Conservation (phyloP, 92 coral and sea anemone species). For the Actinostola sp. region DNA sequence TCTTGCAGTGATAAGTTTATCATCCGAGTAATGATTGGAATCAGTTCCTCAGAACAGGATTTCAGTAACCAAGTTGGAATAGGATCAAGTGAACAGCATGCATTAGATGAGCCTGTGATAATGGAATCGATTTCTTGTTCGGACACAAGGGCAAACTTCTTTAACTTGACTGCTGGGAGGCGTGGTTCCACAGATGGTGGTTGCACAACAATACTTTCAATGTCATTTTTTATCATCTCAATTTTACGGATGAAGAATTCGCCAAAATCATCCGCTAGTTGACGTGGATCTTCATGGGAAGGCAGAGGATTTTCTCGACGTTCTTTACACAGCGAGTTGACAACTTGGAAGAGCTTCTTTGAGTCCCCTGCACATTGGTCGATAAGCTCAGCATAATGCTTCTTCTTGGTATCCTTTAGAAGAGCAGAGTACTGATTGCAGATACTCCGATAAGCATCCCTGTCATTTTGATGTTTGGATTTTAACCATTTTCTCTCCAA, state of each 20-base stretch:
- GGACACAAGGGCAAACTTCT: neutral
- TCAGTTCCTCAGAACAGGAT: constrained; percentile 31
- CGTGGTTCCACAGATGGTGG: neutral
- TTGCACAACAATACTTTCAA: constrained; percentile 16
- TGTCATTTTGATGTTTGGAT: constrained; percentile 32
- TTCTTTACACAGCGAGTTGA: constrained; percentile 48
- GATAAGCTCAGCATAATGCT: constrained; percentile 5
- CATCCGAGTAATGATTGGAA: constrained; percentile 45
- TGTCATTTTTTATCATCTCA: constrained; percentile 35
- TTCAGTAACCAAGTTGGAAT: constrained; percentile 46
- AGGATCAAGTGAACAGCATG: constrained; percentile 53
- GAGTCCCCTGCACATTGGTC: constrained; percentile 51
- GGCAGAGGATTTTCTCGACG: constrained; percentile 29
- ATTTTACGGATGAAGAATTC: constrained; percentile 36
- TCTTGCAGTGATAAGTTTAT: constrained; percentile 40
- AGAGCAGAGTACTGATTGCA: constrained; percentile 9
- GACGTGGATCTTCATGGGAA: constrained; percentile 28
- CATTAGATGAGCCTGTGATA: constrained; percentile 34
- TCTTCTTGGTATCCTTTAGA: constrained; percentile 14
- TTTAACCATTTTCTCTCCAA: constrained; percentile 48
- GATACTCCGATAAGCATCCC: constrained; percentile 14
- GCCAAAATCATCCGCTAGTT: constrained; percentile 63
- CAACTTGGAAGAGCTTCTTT: constrained; percentile 42
- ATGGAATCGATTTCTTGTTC: constrained; percentile 26
- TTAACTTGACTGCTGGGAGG: neutral